A percentile compares a stretch with the other conserved stretches of the same genome.
These are phyloP conservation scores for Drymonia ruficornis DNA, from an alignment of 2,888 invertebrate genomes.

Conservation along the genomic window DNA sequence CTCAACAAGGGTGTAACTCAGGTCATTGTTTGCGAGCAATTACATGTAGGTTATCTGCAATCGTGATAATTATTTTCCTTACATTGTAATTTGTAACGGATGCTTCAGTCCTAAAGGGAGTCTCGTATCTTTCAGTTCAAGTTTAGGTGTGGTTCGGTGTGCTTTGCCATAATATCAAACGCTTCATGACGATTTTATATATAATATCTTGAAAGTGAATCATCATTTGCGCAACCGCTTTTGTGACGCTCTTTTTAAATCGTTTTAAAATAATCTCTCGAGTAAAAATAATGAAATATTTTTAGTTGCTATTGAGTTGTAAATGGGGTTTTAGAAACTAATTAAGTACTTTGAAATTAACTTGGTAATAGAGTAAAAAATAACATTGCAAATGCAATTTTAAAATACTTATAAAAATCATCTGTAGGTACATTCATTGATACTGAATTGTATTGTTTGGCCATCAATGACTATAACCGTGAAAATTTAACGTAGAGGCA, in stretches of 20 bases:
- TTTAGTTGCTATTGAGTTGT: background rate
- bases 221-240: background rate
- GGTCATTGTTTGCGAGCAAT: slow-evolving; percentile 2
- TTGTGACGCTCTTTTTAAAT: background rate
- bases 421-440: background rate
- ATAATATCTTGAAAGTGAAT: background rate
- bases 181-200: background rate
- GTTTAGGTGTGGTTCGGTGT: slow-evolving; percentile 9
- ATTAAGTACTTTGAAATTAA: background rate
- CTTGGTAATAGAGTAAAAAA: background rate
- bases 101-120: slow-evolving; percentile 24
- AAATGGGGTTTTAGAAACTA: background rate
- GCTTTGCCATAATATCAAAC: slow-evolving; percentile 6
- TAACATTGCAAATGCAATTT: background rate
- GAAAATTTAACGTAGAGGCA: slow-evolving; percentile 3
- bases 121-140: slow-evolving; percentile 23
- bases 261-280: background rate
- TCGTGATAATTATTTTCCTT: slow-evolving; percentile 33
- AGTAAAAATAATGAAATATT: background rate
- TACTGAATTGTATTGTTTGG: background rate
- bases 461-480: background rate
- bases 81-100: slow-evolving; percentile 20
- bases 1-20: slow-evolving; percentile 6
- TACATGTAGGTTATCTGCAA: slow-evolving; percentile 3
- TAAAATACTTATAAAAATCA: background rate